Base-by-base conservation (phyloP, 2,888 invertebrate species). In the Drosophila monieri region DNA sequence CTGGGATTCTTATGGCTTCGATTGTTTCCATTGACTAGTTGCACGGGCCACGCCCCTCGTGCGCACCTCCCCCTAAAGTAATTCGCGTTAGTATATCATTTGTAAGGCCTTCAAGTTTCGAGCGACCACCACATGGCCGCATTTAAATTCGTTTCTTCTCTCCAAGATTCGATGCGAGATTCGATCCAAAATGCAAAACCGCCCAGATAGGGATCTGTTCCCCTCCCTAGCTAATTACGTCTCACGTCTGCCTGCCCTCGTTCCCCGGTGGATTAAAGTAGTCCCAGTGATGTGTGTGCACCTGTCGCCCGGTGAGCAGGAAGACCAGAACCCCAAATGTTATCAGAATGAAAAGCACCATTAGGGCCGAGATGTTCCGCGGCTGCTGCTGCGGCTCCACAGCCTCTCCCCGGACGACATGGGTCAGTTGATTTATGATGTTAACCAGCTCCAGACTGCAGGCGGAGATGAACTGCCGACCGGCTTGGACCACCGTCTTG, bases 271-370 rank as follows among this genome's bases (percentile, higher is more conserved):
- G 96, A 92, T 96, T 96, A 84, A 96, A 96, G 90, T 95, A 97
- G 90, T 97, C 97, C 97, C 97, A 97, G 83, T 96, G 96, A 90
- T 96, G 95, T 80, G 95, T 94, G 89, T 97, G 96, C 75, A 96
- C 94, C 52, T 95, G 94, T 59, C 95, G 94, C 74, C 94, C 94
- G 68, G 95, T 95, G 66, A 95, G 93, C 53, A 95, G 94, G 74
- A 96, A 93, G 91, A 97, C 93, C 71, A 97, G 93, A 66, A 97
- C 93, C 14, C 95, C 95, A 53, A 96, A 95, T 37, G 97, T 94
- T 72, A 97, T 92, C 53, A 97, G 93, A 65, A 97, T 93, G 72
- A 97, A 94, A 87, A 97, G 95, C 60, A 96, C 95, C 80, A 96
- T 92, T 5, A 96, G 94, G 87, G 96, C 94, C 86, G 95, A 94